Evolutionary conservation across 2,797 vertebrate genomes (phyloP), one percentile per base, ranked within the genome.

Genomic region (Spatula versicolor): DNA sequence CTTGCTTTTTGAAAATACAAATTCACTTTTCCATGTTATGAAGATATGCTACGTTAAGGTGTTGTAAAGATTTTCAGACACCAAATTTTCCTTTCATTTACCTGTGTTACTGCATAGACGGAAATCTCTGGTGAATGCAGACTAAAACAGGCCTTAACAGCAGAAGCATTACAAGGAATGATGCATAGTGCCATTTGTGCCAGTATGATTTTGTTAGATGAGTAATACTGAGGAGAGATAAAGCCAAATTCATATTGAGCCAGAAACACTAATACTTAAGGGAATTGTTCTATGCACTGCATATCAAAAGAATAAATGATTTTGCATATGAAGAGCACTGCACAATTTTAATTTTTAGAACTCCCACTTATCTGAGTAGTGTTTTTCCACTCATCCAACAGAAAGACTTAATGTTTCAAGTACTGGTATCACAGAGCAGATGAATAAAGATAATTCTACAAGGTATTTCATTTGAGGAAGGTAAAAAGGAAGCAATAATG

Each of bases 141-240:
- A 66, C n/a, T 80, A 86, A 84, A 35, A 73, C 39, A 81, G 37
- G n/a, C 62, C 88, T 94, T 90, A 90, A 39, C 54, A 56, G 94
- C 80, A 75, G 68, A 31, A 95, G 18, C 39, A 59, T 95, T 93
- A 66, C 58, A 68, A 75, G 63, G 41, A 86, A 37, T 23, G 33
- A 86, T 93, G 72, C 5, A 0, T 88, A 91, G 75, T 84, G n/a
- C 37, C n/a, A n/a, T 95, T 95, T 95, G 41, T 86, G 37, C 60
- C 87, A 54, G 58, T 87, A 33, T 19, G 60, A 31, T 95, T 92
- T 86, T 88, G 26, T 88, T 84, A 82, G 64, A 78, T 8, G 37
- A 67, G 39, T 80, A 87, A 89, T 90, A 83, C 19, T 41, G 48
- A 64, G 48, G 28, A 86, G 45, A 55, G 66, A 66, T 50, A 79